Base-by-base conservation (phyloP, 2,113 vertebrate genomes). In the Pionites leucogaster region DNA sequence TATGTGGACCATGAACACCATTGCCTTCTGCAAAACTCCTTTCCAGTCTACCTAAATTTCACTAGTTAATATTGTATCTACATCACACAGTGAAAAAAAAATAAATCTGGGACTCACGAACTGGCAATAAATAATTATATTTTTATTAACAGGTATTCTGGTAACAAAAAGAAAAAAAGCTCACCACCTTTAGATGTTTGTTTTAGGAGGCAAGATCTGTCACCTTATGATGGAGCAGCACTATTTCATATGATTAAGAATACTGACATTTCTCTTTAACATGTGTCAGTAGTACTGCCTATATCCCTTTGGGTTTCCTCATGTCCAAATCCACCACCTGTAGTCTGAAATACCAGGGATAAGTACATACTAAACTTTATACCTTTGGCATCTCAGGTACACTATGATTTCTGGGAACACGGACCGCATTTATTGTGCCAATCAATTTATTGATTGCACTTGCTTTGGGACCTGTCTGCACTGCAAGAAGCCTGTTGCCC, bases 1-100 rank as follows among this genome's bases (percentile, higher is more conserved):
- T 68, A 33, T 0, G 0, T n/a, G 31, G 31, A 59, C 8, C 0
- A 1, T 27, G 42, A 84, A 8, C 17, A 86, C 33, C 59, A 35
- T 35, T 74, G 42, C 46, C 28, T 67, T 82, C 65, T 82, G 13
- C n/a, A 63, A 74, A 83, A 35, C 22, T 74, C 16, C 65, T 68
- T 80, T 87, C 23, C 33, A 59, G 11, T 37, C 41, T 41, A 52
- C 15, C 19, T 75, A 31, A 25, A 39, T 76, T 77, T 88, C 37
- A 50, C 10, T 41, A 90, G 18, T 39, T 74, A 68, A 69, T 68
- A 24, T 57, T 57, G 3, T 39, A 60, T 35, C 59, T 84, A 28
- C 17, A 78, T 52, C 27, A 88, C 23, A 39, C 2, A 70, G 17
- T 52, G 16, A 35, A 62, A 81, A 60, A 59, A 35, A 60, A 42